Conservation (phyloP, 2,797 vertebrate species). For the Sorex maritimensis region DNA sequence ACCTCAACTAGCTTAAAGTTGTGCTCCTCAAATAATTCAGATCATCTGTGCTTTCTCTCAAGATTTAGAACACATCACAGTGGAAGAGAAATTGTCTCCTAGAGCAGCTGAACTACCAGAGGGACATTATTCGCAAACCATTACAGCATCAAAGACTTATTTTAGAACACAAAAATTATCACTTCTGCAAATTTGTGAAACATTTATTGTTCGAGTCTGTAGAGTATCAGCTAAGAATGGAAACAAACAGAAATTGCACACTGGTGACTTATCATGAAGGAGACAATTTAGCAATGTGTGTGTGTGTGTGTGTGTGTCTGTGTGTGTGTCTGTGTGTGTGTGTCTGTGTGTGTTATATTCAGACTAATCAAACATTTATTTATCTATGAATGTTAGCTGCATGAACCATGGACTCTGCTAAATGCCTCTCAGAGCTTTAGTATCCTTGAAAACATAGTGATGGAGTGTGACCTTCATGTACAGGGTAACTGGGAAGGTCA, state of each 20-base stretch:
- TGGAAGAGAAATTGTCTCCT: not conserved
- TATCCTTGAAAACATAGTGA: not conserved
- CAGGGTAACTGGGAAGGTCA: not conserved
- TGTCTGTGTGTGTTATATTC: too few relatives aligned
- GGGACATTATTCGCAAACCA: not conserved
- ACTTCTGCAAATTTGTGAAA: slow-evolving; percentile 25
- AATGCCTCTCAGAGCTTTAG: not conserved
- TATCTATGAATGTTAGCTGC: not conserved
- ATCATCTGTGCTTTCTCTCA: not conserved
- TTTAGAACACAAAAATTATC: not conserved
- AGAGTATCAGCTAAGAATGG: not conserved
- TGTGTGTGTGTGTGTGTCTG: too few relatives aligned
- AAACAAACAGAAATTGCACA: not conserved
- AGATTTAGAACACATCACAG: not conserved
- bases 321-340: too few relatives aligned
- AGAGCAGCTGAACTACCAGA: not conserved
- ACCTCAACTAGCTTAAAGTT: not conserved
- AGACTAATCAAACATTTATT: not conserved
- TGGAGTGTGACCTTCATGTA: not conserved
- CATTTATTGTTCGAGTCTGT: not conserved
- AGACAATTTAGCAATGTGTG: not conserved
- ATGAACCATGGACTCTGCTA: not conserved
- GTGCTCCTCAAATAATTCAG: not conserved
- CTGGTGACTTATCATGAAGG: not conserved
- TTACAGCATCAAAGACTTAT: not conserved